Evolutionary conservation across 2,797 vertebrate genomes (phyloP).

Genomic region (Eulemur mongoz): DNA sequence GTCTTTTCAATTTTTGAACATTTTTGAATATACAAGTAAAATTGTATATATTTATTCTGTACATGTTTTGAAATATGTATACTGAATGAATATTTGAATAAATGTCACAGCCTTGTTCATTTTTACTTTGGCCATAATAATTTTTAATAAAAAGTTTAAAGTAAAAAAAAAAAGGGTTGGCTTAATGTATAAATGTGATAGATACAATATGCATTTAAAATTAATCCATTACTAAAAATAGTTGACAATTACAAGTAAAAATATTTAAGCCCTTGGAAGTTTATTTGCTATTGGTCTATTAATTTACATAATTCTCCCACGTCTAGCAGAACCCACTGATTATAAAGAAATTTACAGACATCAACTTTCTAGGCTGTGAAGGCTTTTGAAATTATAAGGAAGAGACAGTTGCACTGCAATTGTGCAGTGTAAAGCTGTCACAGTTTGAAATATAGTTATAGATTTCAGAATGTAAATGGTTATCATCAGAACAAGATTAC

Average conservation of each 20-base stretch:
- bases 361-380: constrained; percentile 24
- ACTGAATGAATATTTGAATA: not conserved
- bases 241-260: not conserved
- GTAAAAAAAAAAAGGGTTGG: not conserved
- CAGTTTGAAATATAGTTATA: constrained; percentile 58
- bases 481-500: constrained; percentile 59
- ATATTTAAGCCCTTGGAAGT: not conserved
- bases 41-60: not conserved
- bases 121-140: not conserved
- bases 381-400: constrained; percentile 57
- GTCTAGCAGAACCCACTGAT: not conserved
- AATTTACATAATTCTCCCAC: constrained; percentile 17
- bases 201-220: constrained; percentile 14
- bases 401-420: constrained; percentile 19
- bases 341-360: constrained; percentile 50
- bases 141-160: not conserved
- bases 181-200: not conserved
- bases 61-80: not conserved
- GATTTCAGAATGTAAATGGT: constrained; percentile 50
- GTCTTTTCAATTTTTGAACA: not conserved
- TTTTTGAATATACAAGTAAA: not conserved
- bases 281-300: constrained; percentile 39
- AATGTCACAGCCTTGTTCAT: not conserved
- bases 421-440: constrained; percentile 43
- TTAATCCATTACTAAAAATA: not conserved